Conservation (phyloP, 2,888 invertebrate genomes). For the Caenorhabditis becei region DNA sequence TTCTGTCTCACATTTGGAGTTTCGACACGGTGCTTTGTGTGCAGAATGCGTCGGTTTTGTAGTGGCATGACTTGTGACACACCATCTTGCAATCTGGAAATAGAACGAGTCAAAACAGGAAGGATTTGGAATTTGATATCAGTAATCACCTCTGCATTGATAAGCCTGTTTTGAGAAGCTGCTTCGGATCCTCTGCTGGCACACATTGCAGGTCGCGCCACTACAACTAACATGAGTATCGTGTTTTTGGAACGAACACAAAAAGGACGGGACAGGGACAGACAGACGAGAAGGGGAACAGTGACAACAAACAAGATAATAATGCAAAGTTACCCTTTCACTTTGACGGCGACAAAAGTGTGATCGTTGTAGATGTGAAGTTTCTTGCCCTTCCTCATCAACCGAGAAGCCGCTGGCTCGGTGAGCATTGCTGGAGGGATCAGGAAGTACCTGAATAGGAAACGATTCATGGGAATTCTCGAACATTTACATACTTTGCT, state of each 20-base stretch:
- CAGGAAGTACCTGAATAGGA: slow-evolving; percentile 77
- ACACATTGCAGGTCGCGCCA: slow-evolving; percentile 79
- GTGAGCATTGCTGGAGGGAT: slow-evolving; percentile 78
- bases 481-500: slow-evolving; percentile 65
- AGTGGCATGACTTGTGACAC: slow-evolving; percentile 81
- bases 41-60: slow-evolving; percentile 77
- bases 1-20: slow-evolving; percentile 70
- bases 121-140: neutral
- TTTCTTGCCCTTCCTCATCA: slow-evolving; percentile 81
- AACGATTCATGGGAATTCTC: neutral
- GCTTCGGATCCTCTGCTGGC: slow-evolving; percentile 75
- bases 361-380: slow-evolving; percentile 81
- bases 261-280: slow-evolving; percentile 1
- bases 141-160: slow-evolving; percentile 80
- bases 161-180: slow-evolving; percentile 81
- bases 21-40: slow-evolving; percentile 74
- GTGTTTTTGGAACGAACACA: slow-evolving; percentile 24
- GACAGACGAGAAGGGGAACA: slow-evolving; percentile 15
- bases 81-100: slow-evolving; percentile 80
- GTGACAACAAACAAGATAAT: slow-evolving; percentile 9
- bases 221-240: slow-evolving; percentile 73
- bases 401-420: slow-evolving; percentile 72
- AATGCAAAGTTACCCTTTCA: slow-evolving; percentile 74
- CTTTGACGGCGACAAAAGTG: slow-evolving; percentile 81
- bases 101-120: no score